Percentiles rank a stretch among this genome's conserved stretches.
These are phyloP conservation scores for Sphaeramia orbicularis DNA, from an alignment of 2,797 vertebrate genomes.

Conservation along the genomic window DNA sequence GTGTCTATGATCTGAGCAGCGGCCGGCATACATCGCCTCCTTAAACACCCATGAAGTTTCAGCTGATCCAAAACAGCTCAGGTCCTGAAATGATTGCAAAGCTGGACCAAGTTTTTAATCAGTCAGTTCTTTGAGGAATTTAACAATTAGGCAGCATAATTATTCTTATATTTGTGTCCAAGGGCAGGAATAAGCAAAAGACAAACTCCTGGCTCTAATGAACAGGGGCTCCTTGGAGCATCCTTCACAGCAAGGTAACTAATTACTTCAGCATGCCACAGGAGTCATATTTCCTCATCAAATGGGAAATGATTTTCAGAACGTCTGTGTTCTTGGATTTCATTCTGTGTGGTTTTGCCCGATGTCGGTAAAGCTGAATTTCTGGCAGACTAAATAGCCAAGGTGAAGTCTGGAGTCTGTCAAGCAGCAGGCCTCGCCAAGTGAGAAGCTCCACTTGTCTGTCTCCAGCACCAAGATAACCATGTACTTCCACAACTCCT, in stretches of 20 bases:
- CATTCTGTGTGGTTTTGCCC: conserved; percentile 63
- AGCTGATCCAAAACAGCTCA: conserved; percentile 71
- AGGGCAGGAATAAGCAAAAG: conserved; percentile 60
- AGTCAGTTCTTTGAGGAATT: conserved; percentile 70
- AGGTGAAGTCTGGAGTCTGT: conserved; percentile 81
- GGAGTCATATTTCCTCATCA: conserved; percentile 84
- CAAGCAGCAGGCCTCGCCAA: conserved; percentile 62
- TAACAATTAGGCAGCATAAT: conserved; percentile 65
- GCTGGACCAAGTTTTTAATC: conserved; percentile 67
- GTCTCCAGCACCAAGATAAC: conserved; percentile 74
- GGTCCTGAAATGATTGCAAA: conserved; percentile 67
- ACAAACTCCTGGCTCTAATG: conserved; percentile 72
- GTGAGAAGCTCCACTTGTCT: conserved; percentile 73
- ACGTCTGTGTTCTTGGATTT: conserved; percentile 75
- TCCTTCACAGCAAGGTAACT: conserved; percentile 78
- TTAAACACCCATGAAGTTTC: conserved; percentile 65
- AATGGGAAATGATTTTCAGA: conserved; percentile 83
- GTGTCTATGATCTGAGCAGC: conserved; percentile 57
- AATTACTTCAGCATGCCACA: conserved; percentile 85
- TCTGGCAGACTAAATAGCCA: conserved; percentile 66
- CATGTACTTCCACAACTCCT: conserved; percentile 54
- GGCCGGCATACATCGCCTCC: conserved; percentile 54
- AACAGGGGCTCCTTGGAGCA: conserved; percentile 69
- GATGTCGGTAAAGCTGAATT: conserved; percentile 65
- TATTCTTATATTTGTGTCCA: conserved; percentile 69